Conservation (phyloP, 37 sponge, comb jelly and placozoan species). For the Theonella swinhoei region DNA sequence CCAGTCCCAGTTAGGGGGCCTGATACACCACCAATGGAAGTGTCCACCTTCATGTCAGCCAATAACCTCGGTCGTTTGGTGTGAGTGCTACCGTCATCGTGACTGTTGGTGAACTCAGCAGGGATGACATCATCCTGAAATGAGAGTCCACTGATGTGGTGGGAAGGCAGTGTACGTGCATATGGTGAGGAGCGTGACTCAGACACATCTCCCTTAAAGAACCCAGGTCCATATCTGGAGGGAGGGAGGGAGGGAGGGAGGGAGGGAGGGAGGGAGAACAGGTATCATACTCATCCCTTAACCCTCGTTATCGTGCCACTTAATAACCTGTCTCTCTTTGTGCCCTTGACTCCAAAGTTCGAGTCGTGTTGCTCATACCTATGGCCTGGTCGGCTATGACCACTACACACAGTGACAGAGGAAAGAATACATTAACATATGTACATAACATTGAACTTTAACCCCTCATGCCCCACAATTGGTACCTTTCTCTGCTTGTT, state of each 20-base stretch:
- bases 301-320: too few species aligned
- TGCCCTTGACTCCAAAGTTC: not conserved
- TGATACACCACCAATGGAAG: slow-evolving; percentile 43
- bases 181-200: slow-evolving; percentile 12
- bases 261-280: slow-evolving; percentile 16
- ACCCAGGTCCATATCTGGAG: slow-evolving; percentile 1
- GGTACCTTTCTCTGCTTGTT: slow-evolving; percentile 29
- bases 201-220: slow-evolving; percentile 21
- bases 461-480: not conserved
- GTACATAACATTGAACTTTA: slow-evolving; percentile 10
- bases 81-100: slow-evolving; percentile 24
- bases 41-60: slow-evolving; percentile 37
- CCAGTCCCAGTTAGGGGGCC: not conserved
- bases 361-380: not conserved
- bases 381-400: too few species aligned
- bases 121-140: slow-evolving; percentile 4
- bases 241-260: not conserved
- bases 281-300: not conserved
- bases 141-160: slow-evolving; percentile 14
- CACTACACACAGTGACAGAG: not conserved
- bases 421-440: not conserved
- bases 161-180: slow-evolving; percentile 5
- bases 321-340: not conserved
- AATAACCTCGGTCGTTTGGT: slow-evolving; percentile 43
- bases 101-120: not conserved